Conservation (phyloP, 2,888 invertebrate genomes). For the Dinocampus coccinellae region DNA sequence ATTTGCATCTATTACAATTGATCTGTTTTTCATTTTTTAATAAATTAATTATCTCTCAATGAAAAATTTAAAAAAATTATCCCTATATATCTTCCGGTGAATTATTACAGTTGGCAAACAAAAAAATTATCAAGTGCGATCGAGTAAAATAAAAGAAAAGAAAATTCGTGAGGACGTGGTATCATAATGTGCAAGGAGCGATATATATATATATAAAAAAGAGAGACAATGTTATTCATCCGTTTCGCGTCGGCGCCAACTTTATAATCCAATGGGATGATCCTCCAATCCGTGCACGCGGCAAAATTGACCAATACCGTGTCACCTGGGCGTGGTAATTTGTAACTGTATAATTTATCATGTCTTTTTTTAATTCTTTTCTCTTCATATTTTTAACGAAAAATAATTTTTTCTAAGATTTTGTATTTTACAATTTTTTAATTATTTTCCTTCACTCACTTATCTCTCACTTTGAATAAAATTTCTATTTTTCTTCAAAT, state of each 20-base stretch:
- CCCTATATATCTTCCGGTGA: background rate
- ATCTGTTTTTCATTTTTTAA: too few species aligned
- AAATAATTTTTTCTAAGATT: background rate
- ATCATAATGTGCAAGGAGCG: background rate
- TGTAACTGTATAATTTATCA: background rate
- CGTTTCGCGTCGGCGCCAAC: conserved; percentile 57
- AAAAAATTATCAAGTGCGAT: too few species aligned
- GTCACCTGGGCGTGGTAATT: conserved; percentile 42
- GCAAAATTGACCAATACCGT: conserved; percentile 51
- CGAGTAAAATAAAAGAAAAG: conserved; percentile 13
- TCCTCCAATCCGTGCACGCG: conserved; percentile 63
- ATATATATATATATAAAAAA: too few species aligned
- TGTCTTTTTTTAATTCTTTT: background rate
- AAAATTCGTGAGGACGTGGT: background rate
- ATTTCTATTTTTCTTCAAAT: too few species aligned
- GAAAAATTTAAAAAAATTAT: too few species aligned
- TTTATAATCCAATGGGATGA: conserved; percentile 69
- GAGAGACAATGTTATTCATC: conserved; percentile 18
- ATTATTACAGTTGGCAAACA: too few species aligned
- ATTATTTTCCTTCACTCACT: too few species aligned
- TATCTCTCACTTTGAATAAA: too few species aligned
- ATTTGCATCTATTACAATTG: background rate
- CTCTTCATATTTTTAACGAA: background rate
- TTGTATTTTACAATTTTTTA: background rate
- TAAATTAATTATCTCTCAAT: too few species aligned